phyloP scores from a whole-genome alignment of 1,140 invertebrate genomes.

The Drosophila setifemur region DNA sequence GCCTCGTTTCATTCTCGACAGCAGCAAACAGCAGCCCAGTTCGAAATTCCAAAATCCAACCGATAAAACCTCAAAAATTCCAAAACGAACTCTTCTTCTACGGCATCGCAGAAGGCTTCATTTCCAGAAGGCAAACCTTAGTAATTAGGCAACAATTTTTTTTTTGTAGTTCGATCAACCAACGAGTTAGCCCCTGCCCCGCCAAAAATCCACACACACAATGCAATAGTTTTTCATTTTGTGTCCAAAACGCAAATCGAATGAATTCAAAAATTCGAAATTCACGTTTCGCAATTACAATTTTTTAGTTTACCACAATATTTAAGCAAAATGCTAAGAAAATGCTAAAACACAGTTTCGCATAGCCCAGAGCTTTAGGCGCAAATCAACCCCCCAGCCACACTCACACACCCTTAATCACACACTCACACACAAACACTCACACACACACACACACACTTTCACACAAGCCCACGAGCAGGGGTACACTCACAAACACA shows the following conservation, averaged over 20 bases:
- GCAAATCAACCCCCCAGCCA: slow-evolving; percentile 68
- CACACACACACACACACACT: slow-evolving; percentile 46
- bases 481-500: slow-evolving; percentile 46
- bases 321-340: slow-evolving; percentile 33
- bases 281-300: slow-evolving; percentile 64
- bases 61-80: slow-evolving; percentile 18
- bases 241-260: slow-evolving; percentile 77
- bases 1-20: slow-evolving; percentile 13
- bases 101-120: slow-evolving; percentile 79
- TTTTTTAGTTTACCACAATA: slow-evolving; percentile 63
- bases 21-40: slow-evolving; percentile 19
- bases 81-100: slow-evolving; percentile 68
- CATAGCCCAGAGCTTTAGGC: slow-evolving; percentile 58
- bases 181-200: slow-evolving; percentile 36
- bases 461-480: slow-evolving; percentile 45
- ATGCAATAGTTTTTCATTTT: slow-evolving; percentile 81
- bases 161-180: not conserved
- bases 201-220: slow-evolving; percentile 66
- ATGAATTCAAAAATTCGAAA: slow-evolving; percentile 68
- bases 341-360: slow-evolving; percentile 62
- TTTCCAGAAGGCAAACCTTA: slow-evolving; percentile 55
- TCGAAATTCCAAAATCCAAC: slow-evolving; percentile 46
- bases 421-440: slow-evolving; percentile 33
- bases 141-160: not conserved
- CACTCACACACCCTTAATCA: slow-evolving; percentile 45